Conservation (phyloP, 2,113 vertebrate species). For the Pseudorectes ferrugineus region DNA sequence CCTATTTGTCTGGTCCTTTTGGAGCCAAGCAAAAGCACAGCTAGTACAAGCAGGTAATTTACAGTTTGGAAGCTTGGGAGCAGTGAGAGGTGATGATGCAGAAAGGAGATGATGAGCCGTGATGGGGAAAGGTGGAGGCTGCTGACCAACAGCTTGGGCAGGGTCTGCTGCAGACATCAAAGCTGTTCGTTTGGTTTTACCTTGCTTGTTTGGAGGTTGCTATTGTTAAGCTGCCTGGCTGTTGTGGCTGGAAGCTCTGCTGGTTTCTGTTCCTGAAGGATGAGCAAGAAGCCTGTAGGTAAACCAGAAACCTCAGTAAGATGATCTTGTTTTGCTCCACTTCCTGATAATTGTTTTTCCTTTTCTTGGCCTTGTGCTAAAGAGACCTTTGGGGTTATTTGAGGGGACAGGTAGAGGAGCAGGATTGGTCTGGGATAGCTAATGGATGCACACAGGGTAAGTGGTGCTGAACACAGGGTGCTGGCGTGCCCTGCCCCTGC, state of each 20-base stretch:
- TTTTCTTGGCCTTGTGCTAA: neutral
- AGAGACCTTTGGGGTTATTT: neutral
- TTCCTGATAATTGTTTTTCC: neutral
- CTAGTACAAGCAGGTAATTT: neutral
- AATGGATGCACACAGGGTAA: neutral
- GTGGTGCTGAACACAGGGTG: fast-evolving
- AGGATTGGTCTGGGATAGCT: neutral
- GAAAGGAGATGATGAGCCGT: neutral
- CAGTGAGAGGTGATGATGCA: neutral
- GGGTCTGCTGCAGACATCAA: neutral
- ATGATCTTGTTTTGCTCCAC: neutral
- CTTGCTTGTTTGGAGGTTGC: neutral
- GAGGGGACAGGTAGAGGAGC: neutral
- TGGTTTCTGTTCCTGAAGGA: neutral
- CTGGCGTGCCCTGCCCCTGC: neutral
- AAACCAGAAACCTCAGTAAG: neutral
- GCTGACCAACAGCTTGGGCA: neutral
- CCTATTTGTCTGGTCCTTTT: neutral
- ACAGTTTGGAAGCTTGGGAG: neutral
- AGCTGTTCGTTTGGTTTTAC: neutral
- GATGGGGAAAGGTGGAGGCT: neutral
- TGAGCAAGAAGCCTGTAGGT: neutral
- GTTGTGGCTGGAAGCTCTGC: neutral
- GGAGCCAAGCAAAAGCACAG: neutral
- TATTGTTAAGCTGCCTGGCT: neutral